Evolutionary conservation across 2,113 vertebrate genomes (phyloP), one percentile per base, ranked within the genome.

Genomic region (Tichodroma muraria): DNA sequence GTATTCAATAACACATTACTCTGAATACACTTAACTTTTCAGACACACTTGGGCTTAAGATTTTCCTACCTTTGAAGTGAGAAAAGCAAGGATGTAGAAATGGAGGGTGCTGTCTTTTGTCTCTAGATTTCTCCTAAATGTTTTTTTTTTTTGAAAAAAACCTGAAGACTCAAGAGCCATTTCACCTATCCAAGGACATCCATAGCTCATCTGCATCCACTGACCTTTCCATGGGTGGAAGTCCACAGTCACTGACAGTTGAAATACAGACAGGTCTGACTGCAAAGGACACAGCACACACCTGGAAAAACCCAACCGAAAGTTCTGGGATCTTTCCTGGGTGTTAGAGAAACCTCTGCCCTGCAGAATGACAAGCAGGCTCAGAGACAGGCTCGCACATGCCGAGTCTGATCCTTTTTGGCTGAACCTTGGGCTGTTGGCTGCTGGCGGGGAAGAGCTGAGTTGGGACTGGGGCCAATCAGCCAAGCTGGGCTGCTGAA

Each of bases 201-300:
- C 35, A 44, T 21, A 54, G 54, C 30, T 80, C 66, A 68, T 49
- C 31, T 30, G 56, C 28, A 61, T 20, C 57, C 4, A 6, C 38
- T 30, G 40, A 7, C 11, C 16, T 10, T 38, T 77, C 57, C 0
- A 0, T 17, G n/a, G 45, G 17, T 45, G n/a, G 52, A n/a, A 88
- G 37, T 19, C 40, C 33, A n/a, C 13, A 35, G 76, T 35, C 31
- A 66, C 53, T 25, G 15, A 10, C 30, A 33, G 33, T n/a, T 38
- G 63, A 31, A 11, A 78, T 20, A 25, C n/a, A 75, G 50, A n/a
- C 35, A 45, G 22, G 25, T 56, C 72, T 60, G 37, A 27, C 52
- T 28, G 49, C 40, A 28, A 31, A 49, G 68, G 35, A 57, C 45
- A 44, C 10, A n/a, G 77, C 44, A 64, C 0, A 2, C 66, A 54